Percentiles rank a stretch among this genome's conserved stretches.
These are phyloP conservation scores for Sphecodes monilicornis DNA, from an alignment of 2,888 invertebrate species.

Conservation along the genomic window DNA sequence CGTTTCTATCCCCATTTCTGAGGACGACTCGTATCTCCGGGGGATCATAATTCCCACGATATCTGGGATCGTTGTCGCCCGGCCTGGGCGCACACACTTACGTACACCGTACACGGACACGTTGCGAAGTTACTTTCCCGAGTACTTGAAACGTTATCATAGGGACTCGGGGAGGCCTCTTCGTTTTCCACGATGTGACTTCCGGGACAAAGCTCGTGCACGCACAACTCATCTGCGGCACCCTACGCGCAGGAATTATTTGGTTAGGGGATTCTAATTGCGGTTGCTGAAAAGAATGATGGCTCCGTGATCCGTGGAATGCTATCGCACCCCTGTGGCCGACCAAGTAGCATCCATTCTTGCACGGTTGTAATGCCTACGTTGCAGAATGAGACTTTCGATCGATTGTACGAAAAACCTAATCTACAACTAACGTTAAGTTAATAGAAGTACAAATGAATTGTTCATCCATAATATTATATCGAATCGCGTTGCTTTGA, in stretches of 20 bases:
- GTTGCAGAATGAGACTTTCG: too few relatives aligned
- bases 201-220: constrained; percentile 23
- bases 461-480: too few relatives aligned
- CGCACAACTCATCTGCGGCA: constrained; percentile 37
- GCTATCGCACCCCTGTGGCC: constrained; percentile 17
- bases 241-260: constrained; percentile 37
- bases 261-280: constrained; percentile 45
- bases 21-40: constrained; percentile 69
- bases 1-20: constrained; percentile 64
- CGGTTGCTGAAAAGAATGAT: constrained; percentile 43
- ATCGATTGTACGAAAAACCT: too few relatives aligned
- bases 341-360: neutral
- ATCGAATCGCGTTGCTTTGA: too few relatives aligned
- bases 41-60: constrained; percentile 72
- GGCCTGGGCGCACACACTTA: constrained; percentile 28
- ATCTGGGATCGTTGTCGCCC: constrained; percentile 71
- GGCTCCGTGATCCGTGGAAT: constrained; percentile 18
- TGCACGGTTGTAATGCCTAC: neutral
- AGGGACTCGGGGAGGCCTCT: constrained; percentile 31
- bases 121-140: constrained; percentile 68
- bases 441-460: too few relatives aligned
- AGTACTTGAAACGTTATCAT: constrained; percentile 68
- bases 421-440: too few relatives aligned
- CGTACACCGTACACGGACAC: constrained; percentile 34
- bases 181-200: constrained; percentile 18